Evolutionary conservation across 2,797 vertebrate species (phyloP).

Genomic region (Philypnodon macrostomus): DNA sequence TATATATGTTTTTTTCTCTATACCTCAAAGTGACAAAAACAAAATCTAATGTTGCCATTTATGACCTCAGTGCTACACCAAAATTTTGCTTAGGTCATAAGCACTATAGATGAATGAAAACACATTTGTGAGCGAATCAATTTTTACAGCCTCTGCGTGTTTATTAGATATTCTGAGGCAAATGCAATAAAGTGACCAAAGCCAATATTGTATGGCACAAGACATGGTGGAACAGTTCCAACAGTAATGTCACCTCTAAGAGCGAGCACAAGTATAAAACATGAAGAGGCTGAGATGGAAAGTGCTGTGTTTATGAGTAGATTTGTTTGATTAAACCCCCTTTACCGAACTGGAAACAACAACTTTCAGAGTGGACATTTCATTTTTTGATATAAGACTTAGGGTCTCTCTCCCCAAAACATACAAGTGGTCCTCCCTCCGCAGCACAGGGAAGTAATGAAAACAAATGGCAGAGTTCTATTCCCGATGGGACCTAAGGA

Average conservation of each 20-base stretch:
- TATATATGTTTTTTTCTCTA: slow-evolving; percentile 3
- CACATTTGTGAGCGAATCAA: slow-evolving; percentile 71
- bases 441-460: slow-evolving; percentile 77
- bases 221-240: slow-evolving; percentile 65
- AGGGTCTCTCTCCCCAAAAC: slow-evolving; percentile 36
- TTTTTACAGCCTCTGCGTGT: slow-evolving; percentile 74
- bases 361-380: slow-evolving; percentile 20
- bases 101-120: slow-evolving; percentile 64
- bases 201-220: slow-evolving; percentile 61
- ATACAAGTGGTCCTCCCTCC: slow-evolving; percentile 55
- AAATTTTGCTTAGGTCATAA: slow-evolving; percentile 61
- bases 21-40: slow-evolving; percentile 14
- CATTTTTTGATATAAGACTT: slow-evolving; percentile 1
- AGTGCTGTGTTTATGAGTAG: slow-evolving; percentile 64
- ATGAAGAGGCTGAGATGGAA: slow-evolving; percentile 47
- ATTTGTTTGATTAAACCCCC: slow-evolving; percentile 71
- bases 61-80: slow-evolving; percentile 13
- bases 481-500: slow-evolving; percentile 77
- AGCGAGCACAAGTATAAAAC: slow-evolving; percentile 47
- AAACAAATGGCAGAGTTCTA: slow-evolving; percentile 82
- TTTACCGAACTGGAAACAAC: slow-evolving; percentile 43
- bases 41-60: slow-evolving; percentile 4
- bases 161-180: slow-evolving; percentile 73
- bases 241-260: slow-evolving; percentile 70
- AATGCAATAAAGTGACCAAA: slow-evolving; percentile 70